Conservation (phyloP, 1,140 invertebrate genomes). For the Drosophila elegans region DNA sequence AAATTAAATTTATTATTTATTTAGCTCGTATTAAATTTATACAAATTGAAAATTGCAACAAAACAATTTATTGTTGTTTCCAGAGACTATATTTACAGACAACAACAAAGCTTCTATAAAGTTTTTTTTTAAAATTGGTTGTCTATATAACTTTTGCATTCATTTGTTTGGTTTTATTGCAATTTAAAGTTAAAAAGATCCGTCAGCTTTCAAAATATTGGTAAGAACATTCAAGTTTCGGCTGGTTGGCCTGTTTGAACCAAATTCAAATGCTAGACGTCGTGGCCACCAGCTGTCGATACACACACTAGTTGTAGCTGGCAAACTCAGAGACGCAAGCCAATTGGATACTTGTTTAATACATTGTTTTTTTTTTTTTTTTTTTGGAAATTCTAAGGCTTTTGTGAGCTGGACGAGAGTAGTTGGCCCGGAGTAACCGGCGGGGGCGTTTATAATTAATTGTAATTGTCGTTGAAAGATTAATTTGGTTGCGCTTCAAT, state of each 20-base stretch:
- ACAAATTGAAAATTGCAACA: too few relatives aligned
- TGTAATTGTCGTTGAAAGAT: conserved; percentile 84
- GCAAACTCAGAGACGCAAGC: conserved; percentile 16
- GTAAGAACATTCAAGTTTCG: conserved; percentile 52
- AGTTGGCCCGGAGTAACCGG: conserved; percentile 42
- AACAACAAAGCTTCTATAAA: too few relatives aligned
- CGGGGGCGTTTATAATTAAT: conserved; percentile 83
- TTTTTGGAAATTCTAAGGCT: conserved; percentile 44
- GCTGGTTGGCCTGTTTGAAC: conserved; percentile 13
- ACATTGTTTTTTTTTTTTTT: conserved; percentile 29
- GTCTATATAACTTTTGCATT: too few relatives aligned
- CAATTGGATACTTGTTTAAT: conserved; percentile 27
- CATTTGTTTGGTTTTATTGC: too few relatives aligned
- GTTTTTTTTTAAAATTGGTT: too few relatives aligned
- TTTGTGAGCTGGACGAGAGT: conserved; percentile 56
- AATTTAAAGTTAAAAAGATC: neutral
- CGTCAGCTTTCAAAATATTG: neutral
- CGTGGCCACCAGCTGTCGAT: conserved; percentile 70
- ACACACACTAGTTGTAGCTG: conserved; percentile 22
- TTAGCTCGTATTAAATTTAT: too few relatives aligned
- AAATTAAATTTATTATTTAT: neutral
- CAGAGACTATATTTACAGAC: too few relatives aligned
- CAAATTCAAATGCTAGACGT: conserved; percentile 59
- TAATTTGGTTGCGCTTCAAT: conserved; percentile 84
- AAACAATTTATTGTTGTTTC: too few relatives aligned